These are phyloP conservation scores for Tinamus guttatus DNA, from an alignment of 2,113 vertebrate genomes.

Conservation along the genomic window DNA sequence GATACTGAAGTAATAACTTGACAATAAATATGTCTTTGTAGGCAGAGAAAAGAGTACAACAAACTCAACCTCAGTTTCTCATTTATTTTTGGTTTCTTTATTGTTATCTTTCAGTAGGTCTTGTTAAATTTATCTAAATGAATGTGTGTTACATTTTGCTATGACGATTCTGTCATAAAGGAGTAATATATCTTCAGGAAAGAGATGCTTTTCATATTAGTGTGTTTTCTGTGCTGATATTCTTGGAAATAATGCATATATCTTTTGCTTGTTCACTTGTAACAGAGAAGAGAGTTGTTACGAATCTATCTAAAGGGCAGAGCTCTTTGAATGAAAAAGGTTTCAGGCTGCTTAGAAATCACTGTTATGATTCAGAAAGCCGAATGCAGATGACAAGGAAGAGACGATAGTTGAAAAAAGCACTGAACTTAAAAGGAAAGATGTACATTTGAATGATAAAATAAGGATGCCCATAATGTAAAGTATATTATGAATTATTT, in stretches of 20 bases:
- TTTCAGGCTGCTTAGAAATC: constrained; percentile 45
- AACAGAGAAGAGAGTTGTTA: constrained; percentile 57
- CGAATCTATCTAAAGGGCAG: constrained; percentile 54
- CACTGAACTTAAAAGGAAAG: constrained; percentile 57
- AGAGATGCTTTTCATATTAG: not conserved
- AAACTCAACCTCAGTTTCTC: not conserved
- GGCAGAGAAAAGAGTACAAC: not conserved
- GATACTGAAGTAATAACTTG: not conserved
- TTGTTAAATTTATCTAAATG: not conserved
- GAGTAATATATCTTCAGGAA: not conserved
- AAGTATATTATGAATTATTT: constrained; percentile 28
- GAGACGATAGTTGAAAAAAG: constrained; percentile 47
- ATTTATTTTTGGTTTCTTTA: not conserved
- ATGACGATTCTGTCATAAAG: not conserved
- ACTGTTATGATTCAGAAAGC: constrained; percentile 50
- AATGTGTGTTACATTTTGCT: not conserved
- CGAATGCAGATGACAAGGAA: constrained; percentile 40
- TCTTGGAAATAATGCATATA: not conserved
- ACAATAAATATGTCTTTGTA: not conserved
- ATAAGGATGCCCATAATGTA: constrained; percentile 40
- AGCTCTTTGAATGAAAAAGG: constrained; percentile 59
- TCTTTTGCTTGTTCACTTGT: constrained; percentile 8
- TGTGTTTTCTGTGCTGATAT: not conserved
- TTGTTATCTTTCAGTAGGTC: not conserved
- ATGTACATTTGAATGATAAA: constrained; percentile 31